Conservation (phyloP, 2,888 invertebrate species). For the Idaea aversata region DNA sequence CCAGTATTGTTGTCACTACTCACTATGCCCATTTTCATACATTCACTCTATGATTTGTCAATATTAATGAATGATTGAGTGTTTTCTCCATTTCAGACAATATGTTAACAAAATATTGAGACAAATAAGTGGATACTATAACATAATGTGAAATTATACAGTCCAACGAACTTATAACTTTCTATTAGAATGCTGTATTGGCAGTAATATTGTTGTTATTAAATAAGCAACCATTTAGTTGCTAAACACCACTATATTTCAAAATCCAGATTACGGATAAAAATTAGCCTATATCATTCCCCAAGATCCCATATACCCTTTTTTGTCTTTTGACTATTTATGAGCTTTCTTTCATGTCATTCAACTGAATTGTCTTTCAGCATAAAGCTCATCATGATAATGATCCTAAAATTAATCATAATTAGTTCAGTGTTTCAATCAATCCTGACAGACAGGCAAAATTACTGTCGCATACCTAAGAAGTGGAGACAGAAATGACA, state of each 20-base stretch:
- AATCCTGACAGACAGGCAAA: no score
- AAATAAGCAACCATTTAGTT: conserved; percentile 13
- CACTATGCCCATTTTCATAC: neutral
- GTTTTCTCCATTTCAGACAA: neutral
- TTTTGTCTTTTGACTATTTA: no score
- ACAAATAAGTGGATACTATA: neutral
- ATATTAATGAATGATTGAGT: conserved; percentile 23
- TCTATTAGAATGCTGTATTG: neutral
- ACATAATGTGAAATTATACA: neutral
- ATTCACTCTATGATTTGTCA: conserved; percentile 18
- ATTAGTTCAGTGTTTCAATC: no score
- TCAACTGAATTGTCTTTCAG: no score
- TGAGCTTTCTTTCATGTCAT: no score
- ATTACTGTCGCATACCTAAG: no score
- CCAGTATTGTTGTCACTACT: conserved; percentile 22
- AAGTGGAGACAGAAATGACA: no score
- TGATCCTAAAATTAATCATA: no score
- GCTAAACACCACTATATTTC: no score
- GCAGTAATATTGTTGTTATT: conserved; percentile 21
- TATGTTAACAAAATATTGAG: neutral
- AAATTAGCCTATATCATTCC: neutral
- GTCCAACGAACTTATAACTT: neutral
- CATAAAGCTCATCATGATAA: no score
- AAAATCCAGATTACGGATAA: neutral
- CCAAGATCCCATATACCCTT: neutral